Evolutionary conservation across 2,797 vertebrate species (phyloP).

Genomic region (Borostomias antarcticus): DNA sequence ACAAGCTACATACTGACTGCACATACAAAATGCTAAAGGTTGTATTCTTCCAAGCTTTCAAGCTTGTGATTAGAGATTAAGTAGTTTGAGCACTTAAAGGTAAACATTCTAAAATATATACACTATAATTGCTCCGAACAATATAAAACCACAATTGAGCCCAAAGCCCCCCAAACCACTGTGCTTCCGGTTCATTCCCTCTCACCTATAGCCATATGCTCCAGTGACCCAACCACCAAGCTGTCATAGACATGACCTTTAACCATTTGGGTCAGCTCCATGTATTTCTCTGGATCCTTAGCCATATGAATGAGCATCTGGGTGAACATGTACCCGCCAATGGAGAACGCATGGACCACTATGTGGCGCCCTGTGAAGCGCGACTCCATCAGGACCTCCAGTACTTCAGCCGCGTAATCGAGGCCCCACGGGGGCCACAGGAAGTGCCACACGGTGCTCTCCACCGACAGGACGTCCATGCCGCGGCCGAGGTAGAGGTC

Average conservation of each 20-base stretch:
- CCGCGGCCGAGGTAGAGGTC: conserved; percentile 67
- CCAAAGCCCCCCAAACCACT: no score
- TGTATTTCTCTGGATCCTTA: not conserved
- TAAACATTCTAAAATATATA: no score
- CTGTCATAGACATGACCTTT: conserved; percentile 14
- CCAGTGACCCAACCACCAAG: not conserved
- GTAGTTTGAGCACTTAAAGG: no score
- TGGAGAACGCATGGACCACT: conserved; percentile 75
- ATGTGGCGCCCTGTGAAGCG: conserved; percentile 57
- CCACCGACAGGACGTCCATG: conserved; percentile 72
- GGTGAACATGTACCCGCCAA: conserved; percentile 75
- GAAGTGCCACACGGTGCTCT: conserved; percentile 66
- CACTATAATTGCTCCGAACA: no score
- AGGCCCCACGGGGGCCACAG: conserved; percentile 72
- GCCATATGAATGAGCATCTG: conserved; percentile 25
- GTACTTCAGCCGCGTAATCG: conserved; percentile 48
- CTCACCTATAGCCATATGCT: conserved; percentile 15
- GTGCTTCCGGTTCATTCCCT: no score
- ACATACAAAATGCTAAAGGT: no score
- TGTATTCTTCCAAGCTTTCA: no score
- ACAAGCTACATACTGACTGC: no score
- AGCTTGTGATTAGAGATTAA: no score
- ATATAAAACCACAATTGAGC: no score
- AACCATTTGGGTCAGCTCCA: not conserved
- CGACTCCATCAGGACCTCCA: conserved; percentile 65